Base-by-base conservation (phyloP, 2,797 vertebrate species). In the Hafferia zeledoni region DNA sequence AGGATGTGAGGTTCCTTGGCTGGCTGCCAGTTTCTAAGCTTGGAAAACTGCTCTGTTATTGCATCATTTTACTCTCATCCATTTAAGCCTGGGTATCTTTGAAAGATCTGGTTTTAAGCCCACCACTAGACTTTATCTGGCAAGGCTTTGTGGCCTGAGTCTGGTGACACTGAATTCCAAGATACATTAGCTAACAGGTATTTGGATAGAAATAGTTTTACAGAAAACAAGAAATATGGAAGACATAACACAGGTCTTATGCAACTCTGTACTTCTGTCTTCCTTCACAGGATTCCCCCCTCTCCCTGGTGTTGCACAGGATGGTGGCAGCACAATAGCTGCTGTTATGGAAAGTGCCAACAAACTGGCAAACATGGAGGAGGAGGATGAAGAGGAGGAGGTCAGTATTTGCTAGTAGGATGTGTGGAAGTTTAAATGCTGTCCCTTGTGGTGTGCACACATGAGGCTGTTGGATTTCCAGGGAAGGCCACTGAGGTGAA, bases 251-350 rank as follows among this genome's bases (percentile, higher is more conserved):
- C 12, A 17, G 35, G 39, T 61, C 41, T 47, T 64, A 50, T 10
- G 22, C n/a, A 64, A 4, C 35, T 91, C 49, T 77, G 23, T 35
- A 50, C 47, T 31, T 70, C 20, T 93, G 7, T 77, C 17, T 67
- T 83, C 59, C n/a, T 91, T 11, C 57, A 13, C 96, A 99, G 99
- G 99, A 30, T 99, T 99, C 96, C 99, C 99, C 84, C 98, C 99
- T 7, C 98, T 99, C 95, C 99, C 99, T 53, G 99, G 99, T 63
- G 97, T 99, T 96, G 98, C 97, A 16, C 84, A 0, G 95, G 95
- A 89, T 65, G 97, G 97, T 9, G 98, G 98, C 70, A 97, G 98
- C 83, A 98, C 98, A 22, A 96, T 99, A 11, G 96, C 98, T 49
- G 98, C 98, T 16, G 98, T 98, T 63, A 97, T 99, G 87, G 98